phyloP scores from a whole-genome alignment of 37 sponge, comb jelly and placozoan species.

The Cliona cf. orientalis region DNA sequence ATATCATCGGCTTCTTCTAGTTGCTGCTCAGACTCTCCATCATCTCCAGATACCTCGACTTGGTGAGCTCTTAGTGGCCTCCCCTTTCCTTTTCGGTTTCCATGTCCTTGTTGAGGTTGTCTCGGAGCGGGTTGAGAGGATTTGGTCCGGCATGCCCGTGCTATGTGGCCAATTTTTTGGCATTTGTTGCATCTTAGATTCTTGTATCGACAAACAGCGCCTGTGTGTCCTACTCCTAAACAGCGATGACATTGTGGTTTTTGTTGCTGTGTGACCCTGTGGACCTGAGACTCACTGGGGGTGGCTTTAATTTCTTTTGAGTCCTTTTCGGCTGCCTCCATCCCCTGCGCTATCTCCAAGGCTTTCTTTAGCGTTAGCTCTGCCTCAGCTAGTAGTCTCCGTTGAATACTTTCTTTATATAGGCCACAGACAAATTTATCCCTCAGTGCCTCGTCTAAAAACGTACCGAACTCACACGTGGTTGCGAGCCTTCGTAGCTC shows the following conservation, averaged over 20 bases:
- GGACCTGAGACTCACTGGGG: not conserved
- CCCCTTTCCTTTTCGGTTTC: too few relatives aligned
- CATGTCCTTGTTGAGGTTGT: too few relatives aligned
- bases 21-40: too few relatives aligned
- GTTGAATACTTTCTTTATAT: not conserved
- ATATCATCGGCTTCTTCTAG: too few relatives aligned
- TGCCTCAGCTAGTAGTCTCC: conserved; percentile 18
- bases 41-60: too few relatives aligned
- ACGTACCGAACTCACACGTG: not conserved
- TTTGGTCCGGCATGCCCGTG: too few relatives aligned
- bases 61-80: too few relatives aligned
- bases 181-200: too few relatives aligned
- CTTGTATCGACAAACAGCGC: too few relatives aligned
- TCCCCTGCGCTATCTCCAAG: conserved; percentile 23
- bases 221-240: not conserved
- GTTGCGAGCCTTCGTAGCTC: not conserved
- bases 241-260: too few relatives aligned
- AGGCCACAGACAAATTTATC: conserved; percentile 15
- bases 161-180: too few relatives aligned
- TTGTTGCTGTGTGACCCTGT: not conserved
- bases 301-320: not conserved
- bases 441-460: conserved; percentile 1
- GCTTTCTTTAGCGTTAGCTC: not conserved
- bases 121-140: too few relatives aligned
- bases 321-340: conserved; percentile 12